phyloP scores from a whole-genome alignment of 1,140 invertebrate genomes.

The Zaprionus gabonicus region DNA sequence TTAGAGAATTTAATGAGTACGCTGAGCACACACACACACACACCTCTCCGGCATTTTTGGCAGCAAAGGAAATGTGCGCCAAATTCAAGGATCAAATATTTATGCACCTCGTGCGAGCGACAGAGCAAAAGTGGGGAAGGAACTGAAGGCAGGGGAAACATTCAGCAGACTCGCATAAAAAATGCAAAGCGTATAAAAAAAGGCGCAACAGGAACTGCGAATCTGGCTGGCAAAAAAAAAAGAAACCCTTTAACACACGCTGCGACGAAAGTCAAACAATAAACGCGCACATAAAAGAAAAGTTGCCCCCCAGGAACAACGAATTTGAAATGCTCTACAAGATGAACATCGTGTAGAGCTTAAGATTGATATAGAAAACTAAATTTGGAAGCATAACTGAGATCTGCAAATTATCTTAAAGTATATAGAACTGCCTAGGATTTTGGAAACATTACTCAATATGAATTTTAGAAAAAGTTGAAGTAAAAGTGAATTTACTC shows the following conservation, averaged over 20 bases:
- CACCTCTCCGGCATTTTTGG: neutral
- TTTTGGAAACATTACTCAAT: too few species aligned
- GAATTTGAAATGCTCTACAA: conserved; percentile 1
- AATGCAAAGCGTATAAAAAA: conserved; percentile 47
- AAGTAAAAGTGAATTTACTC: too few species aligned
- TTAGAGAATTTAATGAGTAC: conserved; percentile 54
- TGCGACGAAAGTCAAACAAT: conserved; percentile 29
- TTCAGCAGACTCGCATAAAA: conserved; percentile 48
- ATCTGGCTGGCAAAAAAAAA: conserved; percentile 18
- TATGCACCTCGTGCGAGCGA: conserved; percentile 40
- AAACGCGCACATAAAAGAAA: conserved; percentile 7
- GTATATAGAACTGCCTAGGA: too few species aligned
- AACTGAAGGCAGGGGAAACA: conserved; percentile 25
- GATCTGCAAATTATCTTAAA: too few species aligned
- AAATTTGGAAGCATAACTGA: neutral
- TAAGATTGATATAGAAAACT: neutral
- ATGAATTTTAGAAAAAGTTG: too few species aligned
- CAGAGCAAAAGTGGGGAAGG: conserved; percentile 6
- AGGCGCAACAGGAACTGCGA: conserved; percentile 28
- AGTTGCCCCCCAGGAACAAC: neutral
- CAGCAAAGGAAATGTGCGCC: conserved; percentile 21
- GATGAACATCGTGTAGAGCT: neutral
- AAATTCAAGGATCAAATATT: conserved; percentile 60
- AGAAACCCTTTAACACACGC: conserved; percentile 45
- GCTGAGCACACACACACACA: conserved; percentile 2